Evolutionary conservation across 2,888 invertebrate species (phyloP).

Genomic region (Tetranychus truncatus): DNA sequence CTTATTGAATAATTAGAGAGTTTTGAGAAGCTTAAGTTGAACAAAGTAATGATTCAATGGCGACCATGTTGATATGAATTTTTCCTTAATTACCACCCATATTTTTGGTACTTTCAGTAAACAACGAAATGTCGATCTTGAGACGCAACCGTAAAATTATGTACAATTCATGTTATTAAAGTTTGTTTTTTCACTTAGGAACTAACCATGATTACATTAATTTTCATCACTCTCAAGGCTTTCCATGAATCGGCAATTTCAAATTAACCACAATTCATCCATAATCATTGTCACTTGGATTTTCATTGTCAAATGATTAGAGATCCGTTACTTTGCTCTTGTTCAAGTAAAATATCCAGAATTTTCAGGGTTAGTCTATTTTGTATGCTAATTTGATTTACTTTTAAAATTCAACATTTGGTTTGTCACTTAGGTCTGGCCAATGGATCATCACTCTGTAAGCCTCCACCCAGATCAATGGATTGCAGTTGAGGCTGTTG

Average conservation of each 20-base stretch:
- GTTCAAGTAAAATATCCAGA: background rate
- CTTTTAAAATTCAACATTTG: background rate
- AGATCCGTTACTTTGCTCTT: background rate
- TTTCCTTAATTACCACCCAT: background rate
- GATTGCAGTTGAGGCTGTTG: background rate
- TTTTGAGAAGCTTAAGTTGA: background rate
- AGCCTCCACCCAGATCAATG: background rate
- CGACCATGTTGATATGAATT: background rate
- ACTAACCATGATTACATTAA: background rate
- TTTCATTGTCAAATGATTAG: background rate
- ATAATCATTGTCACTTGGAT: background rate
- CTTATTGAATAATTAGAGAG: background rate
- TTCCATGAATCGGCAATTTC: background rate
- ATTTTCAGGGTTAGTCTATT: background rate
- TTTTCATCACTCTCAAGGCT: background rate
- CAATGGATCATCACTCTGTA: background rate
- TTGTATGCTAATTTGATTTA: background rate
- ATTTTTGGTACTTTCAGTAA: background rate
- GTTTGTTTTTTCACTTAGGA: background rate
- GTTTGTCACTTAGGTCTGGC: background rate
- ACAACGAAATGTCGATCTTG: background rate
- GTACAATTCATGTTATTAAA: background rate
- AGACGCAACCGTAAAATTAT: background rate
- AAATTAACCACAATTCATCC: background rate
- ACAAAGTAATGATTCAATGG: background rate